Percentiles rank a stretch among this genome's conserved stretches.
phyloP scores from a whole-genome alignment of 2,113 vertebrate species.

The Peromyscus leucopus region DNA sequence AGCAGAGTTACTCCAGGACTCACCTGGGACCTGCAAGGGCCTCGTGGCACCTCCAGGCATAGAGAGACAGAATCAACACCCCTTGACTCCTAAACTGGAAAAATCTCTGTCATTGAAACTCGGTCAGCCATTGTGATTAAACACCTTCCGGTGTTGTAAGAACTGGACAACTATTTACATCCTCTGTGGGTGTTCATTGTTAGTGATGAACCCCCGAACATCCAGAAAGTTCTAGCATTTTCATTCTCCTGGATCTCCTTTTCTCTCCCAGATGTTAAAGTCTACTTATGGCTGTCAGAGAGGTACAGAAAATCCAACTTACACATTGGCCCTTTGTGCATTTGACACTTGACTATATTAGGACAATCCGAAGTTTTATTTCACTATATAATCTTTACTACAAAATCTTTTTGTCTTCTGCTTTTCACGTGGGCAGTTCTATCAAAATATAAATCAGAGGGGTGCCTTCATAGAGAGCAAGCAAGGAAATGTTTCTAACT shows the following conservation, averaged over 20 bases:
- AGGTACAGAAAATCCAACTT: background rate
- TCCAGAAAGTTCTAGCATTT: background rate
- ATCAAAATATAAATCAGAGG: constrained; percentile 38
- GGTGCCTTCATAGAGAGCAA: constrained; percentile 17
- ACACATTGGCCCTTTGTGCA: background rate
- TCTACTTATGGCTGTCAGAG: background rate
- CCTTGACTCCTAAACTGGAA: background rate
- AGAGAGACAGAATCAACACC: background rate
- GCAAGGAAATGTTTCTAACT: background rate
- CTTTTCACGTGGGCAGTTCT: constrained; percentile 59
- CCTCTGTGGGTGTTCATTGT: background rate
- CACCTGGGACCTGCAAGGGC: background rate
- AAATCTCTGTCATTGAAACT: background rate
- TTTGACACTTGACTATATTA: constrained; percentile 59
- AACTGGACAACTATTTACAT: background rate
- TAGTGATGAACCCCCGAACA: background rate
- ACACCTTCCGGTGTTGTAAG: background rate
- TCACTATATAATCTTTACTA: constrained; percentile 34
- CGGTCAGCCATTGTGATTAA: background rate
- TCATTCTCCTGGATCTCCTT: constrained; percentile 11
- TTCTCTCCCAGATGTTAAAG: background rate
- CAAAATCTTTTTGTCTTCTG: constrained; percentile 29
- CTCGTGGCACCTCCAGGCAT: background rate
- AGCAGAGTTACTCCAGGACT: background rate
- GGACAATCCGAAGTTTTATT: constrained; percentile 53